phyloP scores from a whole-genome alignment of 2,888 invertebrate genomes.

The Seira musarum region DNA sequence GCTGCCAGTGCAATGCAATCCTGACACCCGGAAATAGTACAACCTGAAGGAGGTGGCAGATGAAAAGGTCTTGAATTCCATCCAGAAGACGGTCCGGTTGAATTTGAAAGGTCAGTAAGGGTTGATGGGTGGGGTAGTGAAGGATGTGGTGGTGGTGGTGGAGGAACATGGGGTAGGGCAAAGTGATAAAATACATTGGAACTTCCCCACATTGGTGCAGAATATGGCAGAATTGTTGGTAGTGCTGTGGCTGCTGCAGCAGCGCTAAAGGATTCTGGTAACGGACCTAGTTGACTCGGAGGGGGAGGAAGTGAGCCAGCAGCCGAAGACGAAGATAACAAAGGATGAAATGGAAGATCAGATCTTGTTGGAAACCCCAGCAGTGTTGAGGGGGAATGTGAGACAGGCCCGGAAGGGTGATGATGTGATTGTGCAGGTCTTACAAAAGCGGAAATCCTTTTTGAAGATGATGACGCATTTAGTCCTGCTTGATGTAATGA shows the following conservation, averaged over 20 bases:
- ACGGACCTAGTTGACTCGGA: not conserved
- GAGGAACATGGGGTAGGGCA: slow-evolving; percentile 64
- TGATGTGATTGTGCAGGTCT: slow-evolving; percentile 66
- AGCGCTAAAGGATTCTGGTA: slow-evolving; percentile 42
- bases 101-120: slow-evolving; percentile 25
- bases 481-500: not conserved
- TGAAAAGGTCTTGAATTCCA: slow-evolving; percentile 63
- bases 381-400: slow-evolving; percentile 14
- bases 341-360: slow-evolving; percentile 22
- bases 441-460: slow-evolving; percentile 68
- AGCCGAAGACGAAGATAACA: slow-evolving; percentile 19
- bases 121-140: slow-evolving; percentile 29
- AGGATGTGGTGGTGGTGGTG: slow-evolving; percentile 43
- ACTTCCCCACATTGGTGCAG: slow-evolving; percentile 68
- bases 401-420: slow-evolving; percentile 5
- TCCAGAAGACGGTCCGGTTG: not conserved
- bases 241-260: slow-evolving; percentile 18
- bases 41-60: slow-evolving; percentile 64
- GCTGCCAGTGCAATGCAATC: slow-evolving; percentile 58
- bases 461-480: slow-evolving; percentile 30
- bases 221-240: slow-evolving; percentile 66
- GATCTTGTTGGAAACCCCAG: slow-evolving; percentile 30
- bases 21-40: slow-evolving; percentile 67
- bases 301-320: not conserved
- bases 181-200: slow-evolving; percentile 69